These are phyloP conservation scores for Rhingia rostrata DNA, from an alignment of 2,888 invertebrate genomes.

Conservation along the genomic window DNA sequence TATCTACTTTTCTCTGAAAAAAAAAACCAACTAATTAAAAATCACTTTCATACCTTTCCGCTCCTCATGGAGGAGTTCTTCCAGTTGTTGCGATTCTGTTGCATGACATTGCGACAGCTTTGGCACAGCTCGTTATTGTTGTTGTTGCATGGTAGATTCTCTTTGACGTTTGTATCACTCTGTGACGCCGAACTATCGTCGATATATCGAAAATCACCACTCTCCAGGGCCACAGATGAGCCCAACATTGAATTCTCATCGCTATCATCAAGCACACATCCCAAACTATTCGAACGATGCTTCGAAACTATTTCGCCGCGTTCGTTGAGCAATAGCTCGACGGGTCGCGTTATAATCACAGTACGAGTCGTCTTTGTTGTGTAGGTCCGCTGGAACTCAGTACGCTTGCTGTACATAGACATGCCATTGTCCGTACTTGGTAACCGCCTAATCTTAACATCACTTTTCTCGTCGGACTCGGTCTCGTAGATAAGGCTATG, in stretches of 20 bases:
- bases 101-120: constrained; percentile 79
- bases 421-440: constrained; percentile 73
- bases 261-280: constrained; percentile 79
- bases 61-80: constrained; percentile 76
- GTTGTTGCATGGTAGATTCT: constrained; percentile 74
- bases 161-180: constrained; percentile 78
- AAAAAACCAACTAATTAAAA: neutral
- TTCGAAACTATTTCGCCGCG: constrained; percentile 79
- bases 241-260: constrained; percentile 60
- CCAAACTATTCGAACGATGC: constrained; percentile 81
- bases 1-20: constrained; percentile 20
- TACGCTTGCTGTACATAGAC: constrained; percentile 76
- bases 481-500: constrained; percentile 77
- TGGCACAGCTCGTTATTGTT: constrained; percentile 79
- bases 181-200: constrained; percentile 81
- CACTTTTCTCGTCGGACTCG: constrained; percentile 78
- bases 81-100: constrained; percentile 80
- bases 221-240: constrained; percentile 69
- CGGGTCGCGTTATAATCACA: constrained; percentile 78
- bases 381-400: constrained; percentile 79
- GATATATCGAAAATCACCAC: constrained; percentile 80
- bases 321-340: constrained; percentile 79
- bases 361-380: constrained; percentile 81
- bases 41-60: constrained; percentile 67
- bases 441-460: constrained; percentile 77